Percentiles rank a stretch among this genome's conserved stretches.
Evolutionary conservation across 2,113 vertebrate species (phyloP).

Genomic region (human): DNA sequence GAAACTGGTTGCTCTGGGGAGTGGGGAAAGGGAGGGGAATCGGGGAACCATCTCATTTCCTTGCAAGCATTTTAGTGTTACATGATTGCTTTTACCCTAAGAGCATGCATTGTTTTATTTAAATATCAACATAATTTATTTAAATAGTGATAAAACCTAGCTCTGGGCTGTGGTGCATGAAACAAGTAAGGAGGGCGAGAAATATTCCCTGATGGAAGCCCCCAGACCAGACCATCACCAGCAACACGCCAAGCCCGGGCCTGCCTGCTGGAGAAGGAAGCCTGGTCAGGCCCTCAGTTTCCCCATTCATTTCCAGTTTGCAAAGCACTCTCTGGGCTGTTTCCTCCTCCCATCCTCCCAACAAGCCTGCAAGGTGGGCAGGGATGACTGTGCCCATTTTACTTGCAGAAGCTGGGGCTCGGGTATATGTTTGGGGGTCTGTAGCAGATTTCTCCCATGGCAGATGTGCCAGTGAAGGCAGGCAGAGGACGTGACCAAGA

Average conservation of each 20-base stretch:
- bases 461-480: not conserved
- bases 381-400: not conserved
- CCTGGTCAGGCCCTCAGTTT: not conserved
- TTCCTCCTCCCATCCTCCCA: not conserved
- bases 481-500: rapidly evolving
- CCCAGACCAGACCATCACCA: not conserved
- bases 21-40: no score
- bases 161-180: not conserved
- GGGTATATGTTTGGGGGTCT: not conserved
- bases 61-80: not conserved
- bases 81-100: not conserved
- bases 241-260: not conserved
- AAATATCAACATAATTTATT: not conserved
- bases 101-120: not conserved
- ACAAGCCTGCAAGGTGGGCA: not conserved
- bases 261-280: rapidly evolving
- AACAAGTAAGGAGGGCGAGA: not conserved
- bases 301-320: not conserved
- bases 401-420: not conserved
- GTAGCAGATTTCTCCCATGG: rapidly evolving
- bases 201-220: rapidly evolving
- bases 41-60: not conserved
- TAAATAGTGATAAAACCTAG: not conserved
- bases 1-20: not conserved
- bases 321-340: not conserved